Evolutionary conservation across 1,140 invertebrate species (phyloP), one percentile per base, ranked within the genome.

Genomic region (Cydia pomonella): DNA sequence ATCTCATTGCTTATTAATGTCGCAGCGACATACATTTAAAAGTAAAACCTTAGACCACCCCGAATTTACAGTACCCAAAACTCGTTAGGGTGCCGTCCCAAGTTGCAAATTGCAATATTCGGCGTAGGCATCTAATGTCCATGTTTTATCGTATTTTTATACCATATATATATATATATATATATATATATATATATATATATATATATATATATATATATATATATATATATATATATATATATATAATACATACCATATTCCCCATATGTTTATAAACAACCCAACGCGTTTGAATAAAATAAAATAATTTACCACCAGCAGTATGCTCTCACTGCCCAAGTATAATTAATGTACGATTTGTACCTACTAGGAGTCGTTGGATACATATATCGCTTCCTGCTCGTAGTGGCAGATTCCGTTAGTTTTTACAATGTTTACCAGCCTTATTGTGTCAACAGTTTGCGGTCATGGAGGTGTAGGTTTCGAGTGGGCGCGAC

Each of bases 391-490:
- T 59, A 59, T 23, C 47, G 47, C 6, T 50, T 50, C 53, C 53
- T 59, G 21, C 9, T 1, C n/a, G 21, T 23, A 59, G 23, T 21
- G 21, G 53, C n/a, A 59, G 53, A 59, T 23, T 23, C 53, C 53
- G 53, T 59, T 59, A 59, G 18, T 59, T 59, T 59, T 59, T 23
- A 12, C 53, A 23, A 18, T 59, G 21, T 59, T 59, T 59, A 59
- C 53, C 53, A 12, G 53, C 21, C n/a, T 59, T 59, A 59, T 59
- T 59, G 53, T 59, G 53, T 59, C 21, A 59, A 59, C 53, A 23
- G 53, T 59, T 59, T 12, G 53, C n/a, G 53, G 53, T 59, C 53
- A 59, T 23, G 53, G 53, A 59, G 47, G 47, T 50, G 53, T 59
- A 59, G 53, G 53, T 12, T 59, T 59, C 18, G 18, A 23, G 53